These are phyloP conservation scores for Lasaia peninsularis DNA, from an alignment of 1,140 invertebrate genomes.

Conservation along the genomic window DNA sequence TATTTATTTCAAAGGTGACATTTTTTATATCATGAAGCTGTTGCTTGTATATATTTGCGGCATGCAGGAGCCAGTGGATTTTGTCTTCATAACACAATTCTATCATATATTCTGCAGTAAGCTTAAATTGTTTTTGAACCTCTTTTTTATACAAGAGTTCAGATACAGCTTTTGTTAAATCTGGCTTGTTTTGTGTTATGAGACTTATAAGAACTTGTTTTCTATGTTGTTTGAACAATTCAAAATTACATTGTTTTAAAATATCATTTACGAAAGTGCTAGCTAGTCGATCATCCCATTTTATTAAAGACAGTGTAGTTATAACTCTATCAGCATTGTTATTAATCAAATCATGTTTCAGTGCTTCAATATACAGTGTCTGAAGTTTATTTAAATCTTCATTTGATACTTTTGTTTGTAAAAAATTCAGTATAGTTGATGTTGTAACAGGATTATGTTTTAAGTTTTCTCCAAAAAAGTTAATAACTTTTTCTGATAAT, in stretches of 20 bases:
- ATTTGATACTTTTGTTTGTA: conserved; percentile 33
- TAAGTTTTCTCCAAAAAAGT: conserved; percentile 55
- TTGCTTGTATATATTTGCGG: conserved; percentile 62
- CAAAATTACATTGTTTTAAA: conserved; percentile 47
- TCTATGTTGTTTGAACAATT: conserved; percentile 51
- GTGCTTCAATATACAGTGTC: conserved; percentile 47
- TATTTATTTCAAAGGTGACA: conserved; percentile 69
- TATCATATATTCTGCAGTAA: conserved; percentile 70
- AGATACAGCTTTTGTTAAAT: conserved; percentile 44
- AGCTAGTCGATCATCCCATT: conserved; percentile 48
- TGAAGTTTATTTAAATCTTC: conserved; percentile 46
- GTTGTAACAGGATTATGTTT: conserved; percentile 63
- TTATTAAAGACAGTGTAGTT: conserved; percentile 50
- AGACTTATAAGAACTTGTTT: conserved; percentile 64
- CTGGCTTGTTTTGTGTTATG: conserved; percentile 48
- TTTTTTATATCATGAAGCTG: conserved; percentile 65
- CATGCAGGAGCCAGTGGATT: conserved; percentile 71
- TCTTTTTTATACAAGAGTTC: conserved; percentile 59
- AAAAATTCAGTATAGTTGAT: conserved; percentile 44
- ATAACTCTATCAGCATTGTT: conserved; percentile 51
- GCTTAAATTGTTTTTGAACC: conserved; percentile 56
- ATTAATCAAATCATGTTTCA: conserved; percentile 48
- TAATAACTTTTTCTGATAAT: conserved; percentile 36
- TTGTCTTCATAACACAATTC: conserved; percentile 69
- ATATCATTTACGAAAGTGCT: conserved; percentile 46